Evolutionary conservation across 2,113 vertebrate species (phyloP), one percentile per base, ranked within the genome.

Genomic region (Psammodynastes pulverulentus): DNA sequence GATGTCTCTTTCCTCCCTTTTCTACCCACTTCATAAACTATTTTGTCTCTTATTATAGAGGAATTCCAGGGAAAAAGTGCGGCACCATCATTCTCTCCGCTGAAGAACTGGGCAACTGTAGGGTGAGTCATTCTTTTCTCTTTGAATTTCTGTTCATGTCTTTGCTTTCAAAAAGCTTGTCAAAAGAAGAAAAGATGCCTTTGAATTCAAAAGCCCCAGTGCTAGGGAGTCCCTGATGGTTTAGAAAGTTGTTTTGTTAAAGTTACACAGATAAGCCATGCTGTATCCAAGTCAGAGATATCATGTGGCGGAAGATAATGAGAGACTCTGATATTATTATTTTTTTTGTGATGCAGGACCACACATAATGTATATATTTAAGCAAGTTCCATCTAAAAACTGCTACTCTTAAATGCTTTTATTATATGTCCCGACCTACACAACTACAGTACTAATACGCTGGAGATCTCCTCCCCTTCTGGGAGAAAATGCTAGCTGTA

Each of bases 31-130:
- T 9, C 26, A 17, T 90, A 4, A 84, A n/a, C 56, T 0, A 0
- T 53, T 58, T 84, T 84, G 19, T 88, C 91, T 88, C 62, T 46
- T 90, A 53, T 52, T 92, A 9, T 94, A 99, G 99, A 1, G 98
- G 98, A 0, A 97, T 99, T 95, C 98, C 97, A 0, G 98, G 98
- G 93, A 99, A 99, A 97, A 99, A 98, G 93, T 99, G 99, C n/a
- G 99, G 99, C 90, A 98, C 97, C 95, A 98, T 99, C 94, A 97
- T 99, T 95, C 96, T 99, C 94, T 98, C 99, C 0, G 99, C 98
- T 0, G 99, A 99, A 96, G 99, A 99, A 97, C 94, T 99, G 94
- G 98, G 98, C 93, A 99, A 99, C 97, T 99, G 99, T 93, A 96
- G 99, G 97, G 99, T 99, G 96, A 99, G 99, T 98, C 1, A 0